These are phyloP conservation scores for Pachycephala philippinensis DNA, from an alignment of 2,113 vertebrate species.

Conservation along the genomic window DNA sequence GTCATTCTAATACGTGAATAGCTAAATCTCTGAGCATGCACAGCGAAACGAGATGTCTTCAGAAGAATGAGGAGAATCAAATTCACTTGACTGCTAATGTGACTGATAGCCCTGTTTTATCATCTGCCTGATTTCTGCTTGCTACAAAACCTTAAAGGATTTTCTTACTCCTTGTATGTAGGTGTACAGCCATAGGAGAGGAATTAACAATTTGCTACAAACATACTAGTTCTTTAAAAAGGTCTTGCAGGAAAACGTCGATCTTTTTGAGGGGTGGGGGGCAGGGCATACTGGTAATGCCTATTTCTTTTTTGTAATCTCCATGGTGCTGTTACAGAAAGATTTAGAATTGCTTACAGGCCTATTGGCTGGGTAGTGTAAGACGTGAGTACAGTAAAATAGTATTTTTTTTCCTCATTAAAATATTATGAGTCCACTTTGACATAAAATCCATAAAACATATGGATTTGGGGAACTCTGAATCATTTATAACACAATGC, in stretches of 20 bases:
- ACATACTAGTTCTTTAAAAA: background rate
- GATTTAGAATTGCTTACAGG: background rate
- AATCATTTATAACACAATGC: constrained; percentile 19
- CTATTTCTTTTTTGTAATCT: constrained; percentile 13
- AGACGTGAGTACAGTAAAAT: constrained; percentile 16
- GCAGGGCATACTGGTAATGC: background rate
- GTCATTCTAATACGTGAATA: background rate
- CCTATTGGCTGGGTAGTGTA: background rate
- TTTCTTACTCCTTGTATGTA: background rate
- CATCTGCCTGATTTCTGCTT: background rate
- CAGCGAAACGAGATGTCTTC: background rate
- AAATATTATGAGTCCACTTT: constrained; percentile 33
- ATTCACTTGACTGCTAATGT: background rate
- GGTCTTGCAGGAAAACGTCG: background rate
- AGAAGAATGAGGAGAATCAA: background rate
- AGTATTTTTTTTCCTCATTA: constrained; percentile 49
- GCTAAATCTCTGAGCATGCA: background rate
- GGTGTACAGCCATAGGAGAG: background rate
- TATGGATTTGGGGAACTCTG: constrained; percentile 23
- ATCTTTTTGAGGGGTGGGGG: background rate
- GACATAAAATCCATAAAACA: constrained; percentile 47
- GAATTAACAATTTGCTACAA: background rate
- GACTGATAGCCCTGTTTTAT: background rate
- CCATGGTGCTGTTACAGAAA: background rate
- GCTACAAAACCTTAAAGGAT: background rate